Percentiles rank a stretch among this genome's conserved stretches.
Evolutionary conservation across 35 echinoderm and acorn worm species (phyloP).

Genomic region (Chiridota heheva): DNA sequence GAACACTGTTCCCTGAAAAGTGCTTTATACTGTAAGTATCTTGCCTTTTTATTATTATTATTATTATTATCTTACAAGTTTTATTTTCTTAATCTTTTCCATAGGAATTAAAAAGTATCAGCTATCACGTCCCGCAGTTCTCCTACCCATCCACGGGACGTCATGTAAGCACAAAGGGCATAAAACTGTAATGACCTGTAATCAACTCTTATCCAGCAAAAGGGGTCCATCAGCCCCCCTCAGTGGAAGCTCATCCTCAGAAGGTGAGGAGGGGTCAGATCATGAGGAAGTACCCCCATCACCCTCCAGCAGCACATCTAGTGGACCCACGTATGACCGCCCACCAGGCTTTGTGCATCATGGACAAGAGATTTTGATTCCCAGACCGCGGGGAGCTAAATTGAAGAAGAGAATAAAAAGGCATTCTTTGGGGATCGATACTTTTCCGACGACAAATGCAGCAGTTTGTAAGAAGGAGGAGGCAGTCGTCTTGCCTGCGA

Average conservation of each 20-base stretch:
- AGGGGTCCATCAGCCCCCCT: slow-evolving; percentile 73
- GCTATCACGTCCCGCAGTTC: too few species aligned
- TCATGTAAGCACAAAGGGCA: too few species aligned
- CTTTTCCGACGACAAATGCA: too few species aligned
- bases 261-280: slow-evolving; percentile 86
- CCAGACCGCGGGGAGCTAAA: slow-evolving; percentile 22
- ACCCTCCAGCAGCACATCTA: slow-evolving; percentile 97
- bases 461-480: too few species aligned
- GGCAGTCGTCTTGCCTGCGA: too few species aligned
- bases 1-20: too few species aligned
- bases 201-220: slow-evolving; percentile 40
- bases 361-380: slow-evolving; percentile 75
- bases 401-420: slow-evolving; percentile 72
- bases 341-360: slow-evolving; percentile 89
- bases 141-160: too few species aligned
- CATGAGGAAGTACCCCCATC: slow-evolving; percentile 85
- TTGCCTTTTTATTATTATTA: too few species aligned
- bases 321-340: slow-evolving; percentile 85
- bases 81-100: too few species aligned
- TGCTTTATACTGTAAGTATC: too few species aligned
- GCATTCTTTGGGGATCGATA: slow-evolving; percentile 50
- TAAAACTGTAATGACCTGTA: slow-evolving; percentile 43
- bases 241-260: slow-evolving; percentile 73
- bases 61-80: too few species aligned
- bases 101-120: too few species aligned